A percentile compares a stretch with the other conserved stretches of the same genome.
Evolutionary conservation across 1,140 invertebrate species (phyloP).

Genomic region (Drosophila jambulina): DNA sequence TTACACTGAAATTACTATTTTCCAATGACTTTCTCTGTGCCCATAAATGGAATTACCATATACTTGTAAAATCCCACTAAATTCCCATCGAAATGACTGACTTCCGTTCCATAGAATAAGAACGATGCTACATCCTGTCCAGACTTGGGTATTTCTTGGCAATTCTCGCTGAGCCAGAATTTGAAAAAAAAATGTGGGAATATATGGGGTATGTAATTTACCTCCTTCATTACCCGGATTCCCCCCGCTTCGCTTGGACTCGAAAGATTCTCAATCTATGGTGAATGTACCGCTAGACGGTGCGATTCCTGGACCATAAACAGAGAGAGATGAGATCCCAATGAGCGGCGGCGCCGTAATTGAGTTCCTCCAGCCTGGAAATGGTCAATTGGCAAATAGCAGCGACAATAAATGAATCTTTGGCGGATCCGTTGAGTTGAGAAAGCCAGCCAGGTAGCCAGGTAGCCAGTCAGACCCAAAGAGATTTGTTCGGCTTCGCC

Average conservation of each 20-base stretch:
- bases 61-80: neutral
- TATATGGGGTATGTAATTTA: constrained; percentile 70
- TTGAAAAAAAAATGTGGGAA: constrained; percentile 32
- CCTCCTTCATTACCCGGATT: constrained; percentile 37
- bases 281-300: constrained; percentile 74
- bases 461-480: constrained; percentile 21
- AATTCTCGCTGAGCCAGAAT: neutral
- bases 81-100: constrained; percentile 16
- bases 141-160: constrained; percentile 1
- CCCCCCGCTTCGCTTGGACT: neutral
- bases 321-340: constrained; percentile 59
- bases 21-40: neutral
- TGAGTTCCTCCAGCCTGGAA: constrained; percentile 58
- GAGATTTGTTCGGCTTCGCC: constrained; percentile 46
- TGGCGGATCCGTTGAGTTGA: constrained; percentile 29
- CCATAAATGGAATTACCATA: neutral
- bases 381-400: constrained; percentile 65
- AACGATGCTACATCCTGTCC: constrained; percentile 39
- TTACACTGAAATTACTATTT: neutral
- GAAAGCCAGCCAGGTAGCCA: constrained; percentile 33
- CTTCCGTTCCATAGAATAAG: constrained; percentile 25
- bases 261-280: constrained; percentile 54
- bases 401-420: constrained; percentile 73
- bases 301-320: constrained; percentile 65
- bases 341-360: constrained; percentile 45